Conservation (phyloP, 1,140 invertebrate species). For the Neomicropteryx cornuta region DNA sequence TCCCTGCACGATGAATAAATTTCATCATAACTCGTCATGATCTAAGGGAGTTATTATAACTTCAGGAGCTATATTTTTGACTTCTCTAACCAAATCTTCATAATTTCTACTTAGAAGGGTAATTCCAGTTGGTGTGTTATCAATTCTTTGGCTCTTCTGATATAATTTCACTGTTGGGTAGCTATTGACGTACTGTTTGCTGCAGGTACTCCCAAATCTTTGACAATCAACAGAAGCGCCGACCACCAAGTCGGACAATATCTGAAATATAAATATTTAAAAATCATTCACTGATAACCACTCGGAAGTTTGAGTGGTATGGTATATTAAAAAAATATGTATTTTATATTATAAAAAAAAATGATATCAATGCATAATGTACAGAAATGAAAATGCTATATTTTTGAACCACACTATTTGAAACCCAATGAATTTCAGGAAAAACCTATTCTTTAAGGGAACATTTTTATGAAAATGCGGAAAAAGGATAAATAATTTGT, state of each 20-base stretch:
- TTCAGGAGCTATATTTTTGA: constrained; percentile 8
- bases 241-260: constrained; percentile 10
- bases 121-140: constrained; percentile 9
- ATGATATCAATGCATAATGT: background rate
- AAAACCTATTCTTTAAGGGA: no score
- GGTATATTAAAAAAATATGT: no score
- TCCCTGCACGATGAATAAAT: no score
- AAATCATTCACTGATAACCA: background rate
- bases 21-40: constrained; percentile 13
- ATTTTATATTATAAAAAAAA: no score
- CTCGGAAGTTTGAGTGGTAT: background rate
- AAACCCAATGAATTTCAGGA: no score
- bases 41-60: constrained; percentile 13
- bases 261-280: constrained; percentile 8
- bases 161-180: constrained; percentile 15
- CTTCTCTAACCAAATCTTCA: constrained; percentile 10
- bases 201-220: constrained; percentile 11
- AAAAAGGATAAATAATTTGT: no score
- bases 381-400: no score
- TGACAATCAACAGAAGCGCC: constrained; percentile 14
- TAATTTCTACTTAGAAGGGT: constrained; percentile 8
- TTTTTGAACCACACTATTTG: no score
- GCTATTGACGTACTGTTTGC: constrained; percentile 8
- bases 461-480: no score
- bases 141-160: constrained; percentile 11